A percentile compares a stretch with the other conserved stretches of the same genome.
Evolutionary conservation across 2,113 vertebrate species (phyloP).

Genomic region (Spermophilus dauricus): DNA sequence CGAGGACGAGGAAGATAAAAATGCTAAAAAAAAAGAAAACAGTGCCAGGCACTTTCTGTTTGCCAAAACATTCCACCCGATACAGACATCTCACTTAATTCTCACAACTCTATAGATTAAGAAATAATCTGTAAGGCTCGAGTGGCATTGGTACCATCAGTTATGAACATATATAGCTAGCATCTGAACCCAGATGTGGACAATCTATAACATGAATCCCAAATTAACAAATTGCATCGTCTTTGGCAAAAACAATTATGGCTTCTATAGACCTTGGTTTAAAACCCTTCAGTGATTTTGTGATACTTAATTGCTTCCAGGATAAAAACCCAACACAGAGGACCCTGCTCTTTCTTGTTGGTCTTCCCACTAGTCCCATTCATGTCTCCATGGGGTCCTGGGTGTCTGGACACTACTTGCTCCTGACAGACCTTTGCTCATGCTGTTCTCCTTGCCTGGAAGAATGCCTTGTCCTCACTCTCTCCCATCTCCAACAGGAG

Average conservation of each 20-base stretch:
- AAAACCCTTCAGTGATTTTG: neutral
- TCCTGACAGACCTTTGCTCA: neutral
- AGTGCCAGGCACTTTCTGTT: neutral
- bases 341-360: accelerated
- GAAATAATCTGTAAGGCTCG: neutral
- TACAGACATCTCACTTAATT: neutral
- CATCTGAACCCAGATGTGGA: neutral
- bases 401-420: neutral
- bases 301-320: accelerated
- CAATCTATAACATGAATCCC: neutral
- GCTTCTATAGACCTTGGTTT: neutral
- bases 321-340: neutral
- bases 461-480: neutral
- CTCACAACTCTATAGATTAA: neutral
- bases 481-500: neutral
- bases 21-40: neutral
- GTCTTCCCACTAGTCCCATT: accelerated
- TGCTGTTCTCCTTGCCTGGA: neutral
- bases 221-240: neutral
- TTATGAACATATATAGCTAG: neutral
- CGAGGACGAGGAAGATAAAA: no score
- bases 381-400: accelerated
- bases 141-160: neutral
- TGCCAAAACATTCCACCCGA: neutral
- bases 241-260: neutral